phyloP scores from a whole-genome alignment of 2,113 vertebrate species.

The Cryptomyrus ogoouensis region DNA sequence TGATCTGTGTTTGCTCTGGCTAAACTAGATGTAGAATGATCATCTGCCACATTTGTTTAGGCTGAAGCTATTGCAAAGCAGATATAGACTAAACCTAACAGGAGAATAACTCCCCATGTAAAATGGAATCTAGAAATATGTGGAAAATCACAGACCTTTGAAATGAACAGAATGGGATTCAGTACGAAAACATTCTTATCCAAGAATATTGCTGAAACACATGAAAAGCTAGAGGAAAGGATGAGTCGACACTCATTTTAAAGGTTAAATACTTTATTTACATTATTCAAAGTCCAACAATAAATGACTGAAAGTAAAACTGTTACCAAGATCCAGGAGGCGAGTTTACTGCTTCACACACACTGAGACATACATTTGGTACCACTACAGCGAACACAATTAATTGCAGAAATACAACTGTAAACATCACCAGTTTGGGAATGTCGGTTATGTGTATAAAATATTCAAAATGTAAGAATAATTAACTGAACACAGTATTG shows the following conservation, averaged over 20 bases:
- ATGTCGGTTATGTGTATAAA: no score
- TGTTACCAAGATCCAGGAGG: not conserved
- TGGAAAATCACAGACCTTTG: no score
- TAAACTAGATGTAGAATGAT: no score
- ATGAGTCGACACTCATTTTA: not conserved
- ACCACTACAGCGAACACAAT: not conserved
- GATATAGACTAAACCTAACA: no score
- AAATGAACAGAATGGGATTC: not conserved
- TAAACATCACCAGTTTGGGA: no score
- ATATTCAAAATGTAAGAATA: not conserved
- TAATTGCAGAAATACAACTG: no score
- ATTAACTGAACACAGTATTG: not conserved
- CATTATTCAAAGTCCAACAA: not conserved
- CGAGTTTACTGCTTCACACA: not conserved
- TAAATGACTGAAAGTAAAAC: not conserved
- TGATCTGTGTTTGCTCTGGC: no score
- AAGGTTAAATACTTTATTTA: not conserved
- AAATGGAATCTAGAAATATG: no score
- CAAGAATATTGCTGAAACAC: not conserved
- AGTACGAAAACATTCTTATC: not conserved
- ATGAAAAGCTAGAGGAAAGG: not conserved
- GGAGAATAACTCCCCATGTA: no score
- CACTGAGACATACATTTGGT: not conserved
- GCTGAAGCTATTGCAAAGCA: no score
- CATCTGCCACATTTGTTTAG: no score